phyloP scores from a whole-genome alignment of 1,140 invertebrate genomes.

The Galleria mellonella region DNA sequence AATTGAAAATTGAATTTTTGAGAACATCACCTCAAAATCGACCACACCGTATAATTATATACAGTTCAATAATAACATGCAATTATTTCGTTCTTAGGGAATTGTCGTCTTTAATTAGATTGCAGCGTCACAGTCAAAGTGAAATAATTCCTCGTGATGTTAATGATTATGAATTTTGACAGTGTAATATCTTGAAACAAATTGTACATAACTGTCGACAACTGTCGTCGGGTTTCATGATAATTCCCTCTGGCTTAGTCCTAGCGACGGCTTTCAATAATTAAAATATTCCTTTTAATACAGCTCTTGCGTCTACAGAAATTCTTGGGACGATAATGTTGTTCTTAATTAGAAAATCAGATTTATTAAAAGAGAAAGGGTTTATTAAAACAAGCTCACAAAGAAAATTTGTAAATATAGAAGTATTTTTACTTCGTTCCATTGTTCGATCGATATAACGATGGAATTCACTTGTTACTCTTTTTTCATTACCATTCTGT shows the following conservation, averaged over 20 bases:
- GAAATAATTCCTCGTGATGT: too few relatives aligned
- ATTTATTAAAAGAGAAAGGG: constrained; percentile 31
- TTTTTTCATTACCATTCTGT: too few relatives aligned
- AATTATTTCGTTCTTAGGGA: too few relatives aligned
- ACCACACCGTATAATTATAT: too few relatives aligned
- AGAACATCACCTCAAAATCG: too few relatives aligned
- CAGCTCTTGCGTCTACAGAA: constrained; percentile 31
- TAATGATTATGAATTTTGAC: too few relatives aligned
- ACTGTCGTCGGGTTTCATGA: constrained; percentile 42
- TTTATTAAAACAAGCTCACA: constrained; percentile 33
- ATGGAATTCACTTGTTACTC: too few relatives aligned
- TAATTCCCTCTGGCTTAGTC: constrained; percentile 25
- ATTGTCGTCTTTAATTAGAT: too few relatives aligned
- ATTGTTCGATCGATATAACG: constrained; percentile 5
- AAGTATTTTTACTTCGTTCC: background rate
- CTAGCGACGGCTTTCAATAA: constrained; percentile 40
- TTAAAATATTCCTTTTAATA: constrained; percentile 54
- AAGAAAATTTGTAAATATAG: constrained; percentile 7
- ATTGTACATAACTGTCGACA: constrained; percentile 29
- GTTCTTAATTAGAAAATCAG: constrained; percentile 48
- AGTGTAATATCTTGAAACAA: background rate
- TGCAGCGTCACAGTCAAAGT: too few relatives aligned
- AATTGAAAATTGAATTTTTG: too few relatives aligned
- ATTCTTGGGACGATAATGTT: constrained; percentile 40
- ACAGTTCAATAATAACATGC: too few relatives aligned